Evolutionary conservation across 2,888 invertebrate genomes (phyloP).

Genomic region (Vannuccia rotundouncinata): DNA sequence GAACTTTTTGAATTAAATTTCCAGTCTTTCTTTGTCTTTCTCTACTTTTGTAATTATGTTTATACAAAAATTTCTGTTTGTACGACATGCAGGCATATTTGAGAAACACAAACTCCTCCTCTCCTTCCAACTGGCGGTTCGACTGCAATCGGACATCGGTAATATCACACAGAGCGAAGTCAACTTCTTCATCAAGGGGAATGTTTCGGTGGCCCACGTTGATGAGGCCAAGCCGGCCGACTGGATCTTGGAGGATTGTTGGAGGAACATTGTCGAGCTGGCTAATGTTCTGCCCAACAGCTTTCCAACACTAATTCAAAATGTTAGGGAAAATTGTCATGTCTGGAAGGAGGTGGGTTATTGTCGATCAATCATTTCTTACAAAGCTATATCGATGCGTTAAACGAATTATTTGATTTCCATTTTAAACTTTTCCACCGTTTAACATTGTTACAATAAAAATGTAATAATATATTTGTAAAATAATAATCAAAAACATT

Average conservation of each 20-base stretch:
- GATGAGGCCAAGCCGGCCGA: slow-evolving; percentile 32
- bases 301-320: slow-evolving; percentile 33
- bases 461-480: too few relatives aligned
- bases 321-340: slow-evolving; percentile 30
- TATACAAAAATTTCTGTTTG: neutral
- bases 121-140: slow-evolving; percentile 40
- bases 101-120: slow-evolving; percentile 40
- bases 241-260: slow-evolving; percentile 37
- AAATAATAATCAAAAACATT: too few relatives aligned
- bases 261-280: slow-evolving; percentile 37
- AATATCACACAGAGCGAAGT: slow-evolving; percentile 37
- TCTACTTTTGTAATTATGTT: too few relatives aligned
- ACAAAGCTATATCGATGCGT: too few relatives aligned
- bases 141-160: slow-evolving; percentile 36
- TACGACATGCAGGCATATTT: slow-evolving; percentile 41
- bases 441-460: too few relatives aligned
- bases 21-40: too few relatives aligned
- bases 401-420: too few relatives aligned
- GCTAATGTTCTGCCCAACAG: neutral
- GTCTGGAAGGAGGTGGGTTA: slow-evolving; percentile 38
- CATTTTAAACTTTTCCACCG: too few relatives aligned
- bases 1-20: too few relatives aligned
- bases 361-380: too few relatives aligned
- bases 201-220: slow-evolving; percentile 24
- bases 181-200: slow-evolving; percentile 41